Percentiles rank a stretch among this genome's conserved stretches.
phyloP scores from a whole-genome alignment of 2,888 invertebrate genomes.

The Embidobia sp. region DNA sequence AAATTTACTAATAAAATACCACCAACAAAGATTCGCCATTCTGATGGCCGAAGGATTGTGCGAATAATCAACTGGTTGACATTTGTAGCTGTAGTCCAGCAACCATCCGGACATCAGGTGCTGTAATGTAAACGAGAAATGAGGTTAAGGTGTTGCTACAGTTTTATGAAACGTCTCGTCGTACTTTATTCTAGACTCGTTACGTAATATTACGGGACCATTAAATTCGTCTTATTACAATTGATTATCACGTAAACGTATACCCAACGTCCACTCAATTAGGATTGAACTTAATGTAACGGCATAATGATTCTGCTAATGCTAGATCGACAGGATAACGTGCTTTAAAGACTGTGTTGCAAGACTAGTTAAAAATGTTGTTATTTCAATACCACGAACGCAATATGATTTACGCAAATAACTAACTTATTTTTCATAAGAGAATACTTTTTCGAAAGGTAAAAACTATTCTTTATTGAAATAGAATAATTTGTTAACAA shows the following conservation, averaged over 20 bases:
- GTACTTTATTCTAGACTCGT: neutral
- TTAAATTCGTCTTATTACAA: slow-evolving; percentile 26
- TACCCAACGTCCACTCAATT: neutral
- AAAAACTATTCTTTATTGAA: too few species aligned
- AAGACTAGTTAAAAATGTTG: neutral
- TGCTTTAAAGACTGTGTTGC: too few species aligned
- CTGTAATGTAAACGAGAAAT: slow-evolving; percentile 82
- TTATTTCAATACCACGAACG: too few species aligned
- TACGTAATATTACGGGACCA: neutral
- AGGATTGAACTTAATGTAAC: neutral
- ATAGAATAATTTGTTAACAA: too few species aligned
- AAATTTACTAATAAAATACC: slow-evolving; percentile 94
- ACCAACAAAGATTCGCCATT: slow-evolving; percentile 94
- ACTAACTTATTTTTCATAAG: too few species aligned
- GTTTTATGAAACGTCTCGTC: slow-evolving; percentile 16
- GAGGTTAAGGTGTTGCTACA: slow-evolving; percentile 60
- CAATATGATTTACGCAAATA: too few species aligned
- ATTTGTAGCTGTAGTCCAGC: slow-evolving; percentile 93
- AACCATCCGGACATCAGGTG: slow-evolving; percentile 96
- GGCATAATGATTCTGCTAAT: too few species aligned
- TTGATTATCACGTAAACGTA: neutral
- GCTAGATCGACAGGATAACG: neutral
- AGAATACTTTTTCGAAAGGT: too few species aligned
- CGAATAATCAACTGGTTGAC: slow-evolving; percentile 97
- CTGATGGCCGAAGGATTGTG: slow-evolving; percentile 85